Base-by-base conservation (phyloP, 2,797 vertebrate species). In the Parotocinclus haroldoi region DNA sequence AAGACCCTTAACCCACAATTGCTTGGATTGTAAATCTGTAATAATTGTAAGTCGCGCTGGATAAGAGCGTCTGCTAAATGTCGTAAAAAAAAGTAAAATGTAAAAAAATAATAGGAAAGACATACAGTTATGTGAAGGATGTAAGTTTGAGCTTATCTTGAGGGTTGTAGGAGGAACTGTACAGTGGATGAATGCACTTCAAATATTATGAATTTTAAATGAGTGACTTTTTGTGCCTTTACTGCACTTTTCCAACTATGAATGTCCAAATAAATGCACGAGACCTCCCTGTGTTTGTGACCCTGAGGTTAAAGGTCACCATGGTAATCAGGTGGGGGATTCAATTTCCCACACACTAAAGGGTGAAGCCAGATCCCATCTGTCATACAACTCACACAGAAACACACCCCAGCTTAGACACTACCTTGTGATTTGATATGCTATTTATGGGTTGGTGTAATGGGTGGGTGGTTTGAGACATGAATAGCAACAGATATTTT, bases 271-370 rank as follows among this genome's bases (percentile, higher is more conserved):
- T 73, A 67, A 78, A 58, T 69, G 76, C 76, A 69, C 59, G 51
- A 73, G 68, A 66, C 45, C 60, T 65, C 51, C 61, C 67, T 71
- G 70, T 69, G 70, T 10, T 58, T 19, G 52, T 78, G 75, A 76
- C 73, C 75, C 56, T 17, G 7, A 56, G 75, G 74, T 80, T 63
- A 78, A 60, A 61, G 70, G 69, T 73, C 68, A 68, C 62, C 70
- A 62, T 63, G 66, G 74, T 73, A 72, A 77, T 78, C 66, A 68
- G 74, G 72, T 73, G 63, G 50, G 71, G 68, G 63, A 68, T 78
- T 74, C 63, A 69, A 53, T 74, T 76, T 79, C 76, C 77, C 63
- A 72, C 50, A 58, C 50, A 61, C 63, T 48, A 64, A 68, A 73
- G 63, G 18, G 55, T 63, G 36, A 71, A 77, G 66, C 56, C 59